These are phyloP conservation scores for Labeo rohita DNA, from an alignment of 2,113 vertebrate species.

Conservation along the genomic window DNA sequence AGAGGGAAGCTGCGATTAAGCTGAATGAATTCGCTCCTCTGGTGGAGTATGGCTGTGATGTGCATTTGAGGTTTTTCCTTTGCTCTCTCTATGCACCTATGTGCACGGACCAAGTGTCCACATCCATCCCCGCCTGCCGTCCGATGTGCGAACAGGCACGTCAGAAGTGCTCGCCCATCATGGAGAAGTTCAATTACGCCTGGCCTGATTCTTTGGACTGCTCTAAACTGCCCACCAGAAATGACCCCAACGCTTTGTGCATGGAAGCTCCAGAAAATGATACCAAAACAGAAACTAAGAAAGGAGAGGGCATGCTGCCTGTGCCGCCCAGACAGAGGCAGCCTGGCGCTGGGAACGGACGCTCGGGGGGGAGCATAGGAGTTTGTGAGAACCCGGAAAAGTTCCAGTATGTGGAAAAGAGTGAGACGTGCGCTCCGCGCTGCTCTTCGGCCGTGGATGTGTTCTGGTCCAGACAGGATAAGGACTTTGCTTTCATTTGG, in stretches of 20 bases:
- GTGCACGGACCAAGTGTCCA: slow-evolving; percentile 97
- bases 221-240: slow-evolving; percentile 88
- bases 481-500: slow-evolving; percentile 97
- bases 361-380: slow-evolving; percentile 65
- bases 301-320: slow-evolving; percentile 87
- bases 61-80: slow-evolving; percentile 96
- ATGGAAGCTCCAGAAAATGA: slow-evolving; percentile 97
- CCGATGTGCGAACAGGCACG: slow-evolving; percentile 99
- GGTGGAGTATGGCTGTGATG: slow-evolving; percentile 94
- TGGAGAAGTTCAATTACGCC: slow-evolving; percentile 95
- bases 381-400: slow-evolving; percentile 91
- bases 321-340: slow-evolving; percentile 82
- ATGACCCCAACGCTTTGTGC: slow-evolving; percentile 95
- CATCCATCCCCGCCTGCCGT: slow-evolving; percentile 95
- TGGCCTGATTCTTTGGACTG: slow-evolving; percentile 97
- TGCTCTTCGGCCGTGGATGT: slow-evolving; percentile 91
- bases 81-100: slow-evolving; percentile 98
- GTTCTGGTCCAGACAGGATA: slow-evolving; percentile 93
- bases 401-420: slow-evolving; percentile 94
- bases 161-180: slow-evolving; percentile 91
- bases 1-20: slow-evolving; percentile 90
- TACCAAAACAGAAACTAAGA: slow-evolving; percentile 79
- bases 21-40: slow-evolving; percentile 93
- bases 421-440: slow-evolving; percentile 88
- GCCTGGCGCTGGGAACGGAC: slow-evolving; percentile 65